phyloP scores from a whole-genome alignment of 2,113 vertebrate species.

The Hemiscyllium ocellatum region DNA sequence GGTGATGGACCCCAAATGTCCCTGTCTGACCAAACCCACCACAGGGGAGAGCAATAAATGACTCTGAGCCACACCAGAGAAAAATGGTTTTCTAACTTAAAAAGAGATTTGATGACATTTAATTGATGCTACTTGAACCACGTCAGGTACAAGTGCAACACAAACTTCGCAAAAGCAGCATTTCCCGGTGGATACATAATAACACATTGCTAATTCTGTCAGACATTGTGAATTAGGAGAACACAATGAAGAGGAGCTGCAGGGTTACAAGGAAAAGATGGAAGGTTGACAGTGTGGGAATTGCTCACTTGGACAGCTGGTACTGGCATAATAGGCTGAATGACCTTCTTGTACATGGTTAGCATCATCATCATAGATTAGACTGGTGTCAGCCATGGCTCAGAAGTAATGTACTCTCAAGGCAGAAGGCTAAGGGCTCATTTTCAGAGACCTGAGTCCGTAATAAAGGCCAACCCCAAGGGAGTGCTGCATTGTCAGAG shows the following conservation, averaged over 20 bases:
- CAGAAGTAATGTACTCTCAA: no score
- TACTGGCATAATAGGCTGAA: no score
- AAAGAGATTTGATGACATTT: not conserved
- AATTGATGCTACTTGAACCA: not conserved
- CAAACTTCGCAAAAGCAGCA: not conserved
- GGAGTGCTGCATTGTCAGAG: not conserved
- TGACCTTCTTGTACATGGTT: no score
- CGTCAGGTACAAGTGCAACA: not conserved
- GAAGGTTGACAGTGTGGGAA: no score
- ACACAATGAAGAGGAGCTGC: not conserved
- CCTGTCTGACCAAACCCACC: no score
- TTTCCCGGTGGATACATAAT: not conserved
- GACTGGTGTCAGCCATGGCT: not conserved
- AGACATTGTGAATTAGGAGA: not conserved
- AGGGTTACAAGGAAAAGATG: no score
- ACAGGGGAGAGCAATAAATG: no score
- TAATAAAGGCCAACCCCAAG: not conserved
- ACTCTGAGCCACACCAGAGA: no score
- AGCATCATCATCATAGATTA: no score
- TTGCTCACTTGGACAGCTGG: no score
- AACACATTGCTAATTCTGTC: not conserved
- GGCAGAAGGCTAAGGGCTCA: no score
- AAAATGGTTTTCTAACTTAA: not conserved
- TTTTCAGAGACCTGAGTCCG: not conserved
- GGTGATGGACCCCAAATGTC: no score